These are phyloP conservation scores for Triplophysa tibetana DNA, from an alignment of 2,113 vertebrate species.

Conservation along the genomic window DNA sequence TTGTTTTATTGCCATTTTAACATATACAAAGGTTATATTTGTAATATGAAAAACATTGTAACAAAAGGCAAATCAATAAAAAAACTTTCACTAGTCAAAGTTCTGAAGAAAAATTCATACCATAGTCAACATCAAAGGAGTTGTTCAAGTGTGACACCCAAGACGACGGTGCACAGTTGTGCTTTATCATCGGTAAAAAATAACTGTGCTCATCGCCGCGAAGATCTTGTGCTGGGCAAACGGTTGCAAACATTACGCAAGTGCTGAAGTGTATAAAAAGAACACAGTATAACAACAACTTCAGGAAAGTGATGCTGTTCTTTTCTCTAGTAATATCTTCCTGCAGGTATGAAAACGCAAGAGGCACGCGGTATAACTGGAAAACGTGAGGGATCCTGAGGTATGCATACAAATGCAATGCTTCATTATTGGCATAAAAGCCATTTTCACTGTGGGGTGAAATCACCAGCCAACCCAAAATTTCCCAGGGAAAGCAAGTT, in stretches of 20 bases:
- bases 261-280: conserved; percentile 46
- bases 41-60: neutral
- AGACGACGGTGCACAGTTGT: conserved; percentile 36
- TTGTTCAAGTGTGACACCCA: conserved; percentile 43
- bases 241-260: conserved; percentile 43
- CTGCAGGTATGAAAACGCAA: conserved; percentile 37
- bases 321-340: conserved; percentile 31
- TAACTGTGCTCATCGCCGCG: conserved; percentile 10
- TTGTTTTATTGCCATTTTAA: neutral
- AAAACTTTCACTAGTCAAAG: neutral
- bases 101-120: conserved; percentile 29
- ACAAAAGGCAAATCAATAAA: neutral
- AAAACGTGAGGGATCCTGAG: conserved; percentile 48
- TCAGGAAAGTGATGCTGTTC: conserved; percentile 13
- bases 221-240: conserved; percentile 36
- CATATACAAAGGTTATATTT: neutral
- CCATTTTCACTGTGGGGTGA: conserved; percentile 21
- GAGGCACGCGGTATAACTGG: conserved; percentile 47
- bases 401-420: conserved; percentile 43
- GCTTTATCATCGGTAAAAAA: conserved; percentile 30
- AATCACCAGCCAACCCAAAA: conserved; percentile 22
- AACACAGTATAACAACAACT: conserved; percentile 31
- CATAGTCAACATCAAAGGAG: neutral
- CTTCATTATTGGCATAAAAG: conserved; percentile 31
- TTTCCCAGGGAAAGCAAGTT: conserved; percentile 51